Percentiles rank a stretch among this genome's conserved stretches.
phyloP scores from a whole-genome alignment of 1,140 invertebrate genomes.

The Drosophila insularis region DNA sequence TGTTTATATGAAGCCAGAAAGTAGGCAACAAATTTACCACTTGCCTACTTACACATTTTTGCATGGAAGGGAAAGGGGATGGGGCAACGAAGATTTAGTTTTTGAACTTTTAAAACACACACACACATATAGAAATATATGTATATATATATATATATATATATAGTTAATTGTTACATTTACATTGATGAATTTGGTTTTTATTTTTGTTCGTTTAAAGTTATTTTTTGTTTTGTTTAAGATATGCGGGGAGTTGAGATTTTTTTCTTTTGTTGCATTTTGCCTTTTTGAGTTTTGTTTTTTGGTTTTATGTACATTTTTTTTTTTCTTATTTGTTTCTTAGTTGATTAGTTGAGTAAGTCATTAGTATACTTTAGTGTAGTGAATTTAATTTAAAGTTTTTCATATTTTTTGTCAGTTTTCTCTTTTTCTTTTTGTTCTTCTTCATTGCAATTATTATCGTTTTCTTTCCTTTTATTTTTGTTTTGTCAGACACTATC shows the following conservation, averaged over 20 bases:
- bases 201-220: slow-evolving; percentile 20
- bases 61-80: not conserved
- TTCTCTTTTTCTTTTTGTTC: slow-evolving; percentile 9
- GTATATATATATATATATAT: not conserved
- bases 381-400: slow-evolving; percentile 50
- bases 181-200: slow-evolving; percentile 8
- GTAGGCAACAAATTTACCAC: not conserved
- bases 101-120: slow-evolving; percentile 7
- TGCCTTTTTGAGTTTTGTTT: slow-evolving; percentile 11
- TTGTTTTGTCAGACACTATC: slow-evolving; percentile 80
- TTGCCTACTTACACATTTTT: slow-evolving; percentile 4
- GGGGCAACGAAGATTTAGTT: not conserved
- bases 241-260: slow-evolving; percentile 39
- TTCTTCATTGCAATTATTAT: slow-evolving; percentile 62
- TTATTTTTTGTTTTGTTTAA: not conserved
- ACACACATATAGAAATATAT: not conserved
- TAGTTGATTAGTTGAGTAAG: slow-evolving; percentile 42
- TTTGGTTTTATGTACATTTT: slow-evolving; percentile 3
- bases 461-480: slow-evolving; percentile 46
- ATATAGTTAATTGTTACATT: not conserved
- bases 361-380: slow-evolving; percentile 66
- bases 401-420: slow-evolving; percentile 17
- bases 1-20: not conserved
- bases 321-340: slow-evolving; percentile 30
- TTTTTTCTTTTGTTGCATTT: slow-evolving; percentile 29